These are phyloP conservation scores for Erebia palarica DNA, from an alignment of 2,888 invertebrate genomes.

Conservation along the genomic window DNA sequence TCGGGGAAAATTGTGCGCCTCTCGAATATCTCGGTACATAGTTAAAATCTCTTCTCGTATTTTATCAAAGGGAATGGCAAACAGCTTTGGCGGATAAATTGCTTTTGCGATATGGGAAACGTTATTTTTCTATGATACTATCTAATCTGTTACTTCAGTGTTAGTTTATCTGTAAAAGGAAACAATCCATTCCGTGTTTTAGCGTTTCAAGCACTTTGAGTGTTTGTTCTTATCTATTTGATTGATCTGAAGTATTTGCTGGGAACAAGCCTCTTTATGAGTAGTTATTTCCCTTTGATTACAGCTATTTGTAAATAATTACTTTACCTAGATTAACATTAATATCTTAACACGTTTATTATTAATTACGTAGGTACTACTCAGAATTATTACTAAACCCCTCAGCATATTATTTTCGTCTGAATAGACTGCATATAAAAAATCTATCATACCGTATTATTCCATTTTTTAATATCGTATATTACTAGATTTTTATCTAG, in stretches of 20 bases:
- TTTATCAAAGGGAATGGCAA: slow-evolving; percentile 47
- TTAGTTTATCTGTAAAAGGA: slow-evolving; percentile 24
- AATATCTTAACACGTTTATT: not conserved
- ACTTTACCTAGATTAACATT: not conserved
- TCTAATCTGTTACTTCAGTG: slow-evolving; percentile 42
- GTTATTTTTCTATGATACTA: slow-evolving; percentile 41
- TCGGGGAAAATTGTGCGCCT: slow-evolving; percentile 67
- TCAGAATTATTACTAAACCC: not conserved
- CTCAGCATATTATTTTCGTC: no score
- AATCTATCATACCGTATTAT: not conserved
- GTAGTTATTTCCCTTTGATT: not conserved
- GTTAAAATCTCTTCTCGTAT: slow-evolving; percentile 48
- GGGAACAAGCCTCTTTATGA: slow-evolving; percentile 6
- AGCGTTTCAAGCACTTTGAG: slow-evolving; percentile 24
- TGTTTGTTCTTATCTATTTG: slow-evolving; percentile 16
- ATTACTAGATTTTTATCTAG: not conserved
- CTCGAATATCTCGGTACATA: slow-evolving; percentile 55
- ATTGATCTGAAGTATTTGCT: slow-evolving; percentile 22
- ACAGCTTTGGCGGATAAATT: slow-evolving; percentile 43
- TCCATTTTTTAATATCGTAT: not conserved
- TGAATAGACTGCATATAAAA: no score
- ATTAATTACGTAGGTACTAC: not conserved
- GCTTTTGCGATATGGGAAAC: slow-evolving; percentile 37
- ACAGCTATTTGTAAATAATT: slow-evolving; percentile 1
- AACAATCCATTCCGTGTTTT: slow-evolving; percentile 25